Conservation (phyloP, 2,797 vertebrate species). For the Sorex maritimensis region DNA sequence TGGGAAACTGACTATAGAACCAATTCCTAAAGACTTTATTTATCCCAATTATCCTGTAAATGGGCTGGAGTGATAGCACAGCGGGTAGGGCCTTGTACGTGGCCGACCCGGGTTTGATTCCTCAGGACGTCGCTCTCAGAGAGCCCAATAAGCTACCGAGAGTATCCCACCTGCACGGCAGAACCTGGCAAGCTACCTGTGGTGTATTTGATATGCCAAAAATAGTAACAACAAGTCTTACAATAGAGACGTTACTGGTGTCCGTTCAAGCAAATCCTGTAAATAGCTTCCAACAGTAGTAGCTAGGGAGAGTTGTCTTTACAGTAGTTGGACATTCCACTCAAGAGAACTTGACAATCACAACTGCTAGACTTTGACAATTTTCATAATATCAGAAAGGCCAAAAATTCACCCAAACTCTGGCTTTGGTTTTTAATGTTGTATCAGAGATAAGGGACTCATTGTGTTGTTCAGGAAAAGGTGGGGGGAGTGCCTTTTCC, state of each 20-base stretch:
- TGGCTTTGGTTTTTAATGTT: conserved; percentile 41
- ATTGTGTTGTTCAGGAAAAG: conserved; percentile 49
- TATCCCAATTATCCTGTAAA: not conserved
- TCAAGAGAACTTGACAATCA: not conserved
- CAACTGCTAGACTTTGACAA: conserved; percentile 29
- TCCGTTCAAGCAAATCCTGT: not conserved
- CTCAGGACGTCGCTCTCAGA: too few relatives aligned
- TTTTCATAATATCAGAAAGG: not conserved
- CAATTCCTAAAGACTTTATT: not conserved
- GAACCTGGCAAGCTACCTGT: too few relatives aligned
- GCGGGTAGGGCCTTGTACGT: too few relatives aligned
- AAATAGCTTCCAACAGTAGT: too few relatives aligned
- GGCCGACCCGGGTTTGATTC: too few relatives aligned
- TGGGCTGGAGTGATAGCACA: too few relatives aligned
- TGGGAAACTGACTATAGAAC: conserved; percentile 31
- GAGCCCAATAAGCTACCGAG: too few relatives aligned
- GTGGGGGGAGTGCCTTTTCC: not conserved
- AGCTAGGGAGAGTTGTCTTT: not conserved
- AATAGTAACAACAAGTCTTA: too few relatives aligned
- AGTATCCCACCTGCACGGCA: too few relatives aligned
- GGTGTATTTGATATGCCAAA: too few relatives aligned
- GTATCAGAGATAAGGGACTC: conserved; percentile 19
- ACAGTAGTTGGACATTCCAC: not conserved
- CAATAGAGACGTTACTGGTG: too few relatives aligned
- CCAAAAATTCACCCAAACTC: not conserved